Conservation (phyloP, 2,113 vertebrate genomes). For the Hystrix cristata region DNA sequence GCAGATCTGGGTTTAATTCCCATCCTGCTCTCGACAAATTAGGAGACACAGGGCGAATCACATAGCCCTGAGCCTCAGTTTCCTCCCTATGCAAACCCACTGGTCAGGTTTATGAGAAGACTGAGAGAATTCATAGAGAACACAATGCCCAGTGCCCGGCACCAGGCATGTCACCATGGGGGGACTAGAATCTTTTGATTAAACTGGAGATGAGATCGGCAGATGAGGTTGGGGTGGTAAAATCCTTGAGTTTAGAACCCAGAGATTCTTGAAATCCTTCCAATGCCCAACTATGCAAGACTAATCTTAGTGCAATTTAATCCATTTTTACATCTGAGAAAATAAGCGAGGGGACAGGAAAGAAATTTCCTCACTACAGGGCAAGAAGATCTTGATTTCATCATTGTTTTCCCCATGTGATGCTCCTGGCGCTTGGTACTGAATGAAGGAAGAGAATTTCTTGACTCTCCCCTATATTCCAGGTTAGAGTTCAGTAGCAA, state of each 20-base stretch:
- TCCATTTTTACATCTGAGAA: not conserved
- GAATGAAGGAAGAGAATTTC: not conserved
- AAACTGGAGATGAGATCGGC: not conserved
- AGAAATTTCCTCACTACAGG: not conserved
- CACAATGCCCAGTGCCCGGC: not conserved
- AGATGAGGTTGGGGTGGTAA: not conserved
- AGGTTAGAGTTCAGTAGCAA: slow-evolving; percentile 10
- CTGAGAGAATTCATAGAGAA: accelerated
- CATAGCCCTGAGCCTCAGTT: not conserved
- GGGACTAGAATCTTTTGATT: not conserved
- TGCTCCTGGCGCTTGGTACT: not conserved
- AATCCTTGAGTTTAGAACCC: not conserved
- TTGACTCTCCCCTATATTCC: not conserved
- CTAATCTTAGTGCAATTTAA: not conserved
- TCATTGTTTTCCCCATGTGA: not conserved
- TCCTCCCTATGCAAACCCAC: not conserved
- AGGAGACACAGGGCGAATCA: not conserved
- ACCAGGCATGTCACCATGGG: not conserved
- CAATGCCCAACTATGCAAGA: not conserved
- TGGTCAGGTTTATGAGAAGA: not conserved
- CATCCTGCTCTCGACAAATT: not conserved
- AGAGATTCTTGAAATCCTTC: not conserved
- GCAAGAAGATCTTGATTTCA: not conserved
- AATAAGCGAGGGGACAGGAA: not conserved
- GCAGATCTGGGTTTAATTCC: not conserved